Percentiles rank a stretch among this genome's conserved stretches.
These are phyloP conservation scores for Riparia riparia DNA, from an alignment of 2,113 vertebrate genomes.

Conservation along the genomic window DNA sequence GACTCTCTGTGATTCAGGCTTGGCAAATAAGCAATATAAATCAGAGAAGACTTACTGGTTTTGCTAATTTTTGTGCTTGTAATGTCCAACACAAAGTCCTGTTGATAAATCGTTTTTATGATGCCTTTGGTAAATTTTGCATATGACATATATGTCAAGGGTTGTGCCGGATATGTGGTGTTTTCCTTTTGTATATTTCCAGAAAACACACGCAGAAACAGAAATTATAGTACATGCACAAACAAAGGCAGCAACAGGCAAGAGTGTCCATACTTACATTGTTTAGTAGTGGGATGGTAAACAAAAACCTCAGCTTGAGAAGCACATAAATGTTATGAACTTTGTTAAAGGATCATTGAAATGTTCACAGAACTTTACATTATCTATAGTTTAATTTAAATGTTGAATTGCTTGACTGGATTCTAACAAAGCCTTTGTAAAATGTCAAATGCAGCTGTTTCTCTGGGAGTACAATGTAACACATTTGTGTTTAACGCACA, in stretches of 20 bases:
- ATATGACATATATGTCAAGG: neutral
- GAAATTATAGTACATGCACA: neutral
- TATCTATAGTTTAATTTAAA: neutral
- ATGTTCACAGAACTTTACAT: neutral
- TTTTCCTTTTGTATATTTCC: neutral
- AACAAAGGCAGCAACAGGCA: neutral
- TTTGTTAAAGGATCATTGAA: neutral
- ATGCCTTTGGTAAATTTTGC: neutral
- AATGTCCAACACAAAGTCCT: neutral
- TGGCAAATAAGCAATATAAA: neutral
- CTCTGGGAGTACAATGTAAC: neutral
- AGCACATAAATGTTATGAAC: neutral
- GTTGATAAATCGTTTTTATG: neutral
- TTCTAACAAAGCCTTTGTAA: constrained; percentile 8
- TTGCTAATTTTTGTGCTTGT: neutral
- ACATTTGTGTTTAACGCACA: neutral
- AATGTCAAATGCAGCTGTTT: neutral
- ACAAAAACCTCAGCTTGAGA: neutral
- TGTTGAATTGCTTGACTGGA: neutral
- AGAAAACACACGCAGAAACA: neutral
- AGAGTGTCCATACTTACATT: neutral
- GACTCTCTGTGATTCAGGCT: neutral
- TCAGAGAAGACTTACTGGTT: neutral
- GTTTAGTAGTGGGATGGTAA: neutral
- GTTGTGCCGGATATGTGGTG: neutral